Evolutionary conservation across 1,140 invertebrate species (phyloP).

Genomic region (Gryon sp.): DNA sequence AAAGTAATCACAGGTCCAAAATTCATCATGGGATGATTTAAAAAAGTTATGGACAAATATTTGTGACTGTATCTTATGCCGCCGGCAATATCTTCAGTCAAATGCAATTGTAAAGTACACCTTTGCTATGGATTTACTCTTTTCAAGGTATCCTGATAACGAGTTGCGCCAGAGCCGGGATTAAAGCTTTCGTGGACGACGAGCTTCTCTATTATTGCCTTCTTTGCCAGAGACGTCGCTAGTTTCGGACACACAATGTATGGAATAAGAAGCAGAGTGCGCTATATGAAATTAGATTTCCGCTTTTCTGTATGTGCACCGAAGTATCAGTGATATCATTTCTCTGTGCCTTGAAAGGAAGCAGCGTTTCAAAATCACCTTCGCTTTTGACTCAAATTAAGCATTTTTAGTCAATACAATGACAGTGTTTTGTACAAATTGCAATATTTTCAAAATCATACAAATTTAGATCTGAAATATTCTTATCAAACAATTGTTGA

Average conservation of each 20-base stretch:
- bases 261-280: constrained; percentile 30
- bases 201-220: constrained; percentile 44
- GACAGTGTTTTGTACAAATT: too few relatives aligned
- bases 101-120: constrained; percentile 5
- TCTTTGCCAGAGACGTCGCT: constrained; percentile 43
- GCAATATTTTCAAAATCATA: too few relatives aligned
- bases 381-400: constrained; percentile 42
- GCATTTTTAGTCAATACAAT: background rate
- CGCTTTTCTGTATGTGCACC: constrained; percentile 41
- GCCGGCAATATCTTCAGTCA: constrained; percentile 26
- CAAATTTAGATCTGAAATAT: too few relatives aligned
- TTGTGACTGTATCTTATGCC: constrained; percentile 15
- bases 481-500: too few relatives aligned
- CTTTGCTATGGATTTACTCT: constrained; percentile 24
- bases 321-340: constrained; percentile 31
- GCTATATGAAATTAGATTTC: constrained; percentile 48
- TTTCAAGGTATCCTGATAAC: constrained; percentile 45
- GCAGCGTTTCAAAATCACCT: constrained; percentile 20
- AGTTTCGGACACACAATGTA: constrained; percentile 30
- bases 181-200: constrained; percentile 53
- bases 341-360: constrained; percentile 18
- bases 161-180: constrained; percentile 31
- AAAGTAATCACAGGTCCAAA: constrained; percentile 20
- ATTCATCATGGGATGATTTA: constrained; percentile 28
- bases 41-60: constrained; percentile 37